A percentile compares a stretch with the other conserved stretches of the same genome.
Conservation (phyloP, 1,140 invertebrate species). For the Drosophila sp. region DNA sequence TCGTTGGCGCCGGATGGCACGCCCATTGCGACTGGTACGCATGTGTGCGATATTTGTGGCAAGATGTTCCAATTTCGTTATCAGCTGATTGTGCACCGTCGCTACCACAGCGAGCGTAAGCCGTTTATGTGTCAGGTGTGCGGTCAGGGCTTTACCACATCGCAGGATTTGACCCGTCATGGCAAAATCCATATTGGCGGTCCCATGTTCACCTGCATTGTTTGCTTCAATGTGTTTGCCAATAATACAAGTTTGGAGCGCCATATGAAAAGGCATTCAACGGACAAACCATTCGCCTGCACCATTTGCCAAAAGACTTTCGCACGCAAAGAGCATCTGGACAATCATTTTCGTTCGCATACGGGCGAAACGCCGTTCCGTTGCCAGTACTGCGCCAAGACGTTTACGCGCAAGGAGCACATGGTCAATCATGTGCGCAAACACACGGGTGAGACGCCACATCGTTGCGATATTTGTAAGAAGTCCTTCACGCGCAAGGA, state of each 20-base stretch:
- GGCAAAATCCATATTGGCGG: conserved; percentile 92
- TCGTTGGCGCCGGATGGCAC: conserved; percentile 85
- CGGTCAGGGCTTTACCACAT: conserved; percentile 91
- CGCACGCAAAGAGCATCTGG: conserved; percentile 93
- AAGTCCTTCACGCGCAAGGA: conserved; percentile 94
- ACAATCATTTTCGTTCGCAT: conserved; percentile 92
- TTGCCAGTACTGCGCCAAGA: conserved; percentile 93
- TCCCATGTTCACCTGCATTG: conserved; percentile 89
- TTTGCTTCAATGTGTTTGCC: conserved; percentile 91
- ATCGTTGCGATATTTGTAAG: conserved; percentile 93
- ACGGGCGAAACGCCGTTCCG: conserved; percentile 92
- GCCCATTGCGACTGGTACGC: conserved; percentile 87
- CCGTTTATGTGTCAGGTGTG: conserved; percentile 94
- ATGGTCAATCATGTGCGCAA: conserved; percentile 94
- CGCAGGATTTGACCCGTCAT: conserved; percentile 90
- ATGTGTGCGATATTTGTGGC: conserved; percentile 92
- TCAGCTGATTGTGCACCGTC: conserved; percentile 91
- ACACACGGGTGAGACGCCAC: conserved; percentile 94
- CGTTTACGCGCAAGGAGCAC: conserved; percentile 93
- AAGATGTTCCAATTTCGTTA: conserved; percentile 94
- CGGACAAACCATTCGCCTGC: conserved; percentile 92
- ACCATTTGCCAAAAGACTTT: conserved; percentile 94
- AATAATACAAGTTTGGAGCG: conserved; percentile 89
- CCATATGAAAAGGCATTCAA: conserved; percentile 91
- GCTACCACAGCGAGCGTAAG: conserved; percentile 93